phyloP scores from a whole-genome alignment of 2,888 invertebrate species.

The Clitarchus hookeri region DNA sequence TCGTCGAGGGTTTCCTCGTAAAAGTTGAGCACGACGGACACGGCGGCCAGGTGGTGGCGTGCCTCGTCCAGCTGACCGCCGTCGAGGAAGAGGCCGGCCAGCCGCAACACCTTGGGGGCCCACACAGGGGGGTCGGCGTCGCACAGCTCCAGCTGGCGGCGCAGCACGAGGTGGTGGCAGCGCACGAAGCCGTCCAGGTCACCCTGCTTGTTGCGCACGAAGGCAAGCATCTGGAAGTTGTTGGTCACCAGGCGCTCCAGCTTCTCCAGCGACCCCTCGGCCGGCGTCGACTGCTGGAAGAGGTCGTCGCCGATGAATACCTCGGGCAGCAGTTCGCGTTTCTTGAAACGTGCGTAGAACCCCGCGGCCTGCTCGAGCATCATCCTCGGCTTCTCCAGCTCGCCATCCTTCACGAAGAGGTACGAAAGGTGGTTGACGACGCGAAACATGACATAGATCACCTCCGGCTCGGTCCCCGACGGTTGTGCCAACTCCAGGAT shows the following conservation, averaged over 20 bases:
- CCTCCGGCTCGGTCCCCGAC: neutral
- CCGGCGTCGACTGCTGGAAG: conserved; percentile 17
- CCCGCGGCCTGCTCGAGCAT: conserved; percentile 4
- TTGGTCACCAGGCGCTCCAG: conserved; percentile 64
- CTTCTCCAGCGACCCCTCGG: conserved; percentile 48
- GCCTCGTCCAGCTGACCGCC: conserved; percentile 54
- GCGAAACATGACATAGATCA: neutral
- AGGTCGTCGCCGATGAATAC: conserved; percentile 20
- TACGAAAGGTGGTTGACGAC: conserved; percentile 7
- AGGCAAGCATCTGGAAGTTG: conserved; percentile 66
- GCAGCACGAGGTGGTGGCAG: conserved; percentile 62
- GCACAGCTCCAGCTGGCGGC: conserved; percentile 61
- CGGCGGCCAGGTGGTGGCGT: conserved; percentile 69
- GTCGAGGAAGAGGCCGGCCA: conserved; percentile 59
- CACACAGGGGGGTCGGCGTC: conserved; percentile 64
- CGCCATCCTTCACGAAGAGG: neutral
- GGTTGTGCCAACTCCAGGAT: neutral
- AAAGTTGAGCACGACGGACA: conserved; percentile 61
- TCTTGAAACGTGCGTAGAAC: neutral
- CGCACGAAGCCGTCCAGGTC: conserved; percentile 59
- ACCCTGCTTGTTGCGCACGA: conserved; percentile 62
- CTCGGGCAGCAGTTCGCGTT: neutral
- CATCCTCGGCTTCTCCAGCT: neutral
- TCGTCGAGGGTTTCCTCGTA: conserved; percentile 60
- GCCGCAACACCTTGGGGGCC: conserved; percentile 60